These are phyloP conservation scores for Ericerus pela DNA, from an alignment of 1,140 invertebrate genomes.

Conservation along the genomic window DNA sequence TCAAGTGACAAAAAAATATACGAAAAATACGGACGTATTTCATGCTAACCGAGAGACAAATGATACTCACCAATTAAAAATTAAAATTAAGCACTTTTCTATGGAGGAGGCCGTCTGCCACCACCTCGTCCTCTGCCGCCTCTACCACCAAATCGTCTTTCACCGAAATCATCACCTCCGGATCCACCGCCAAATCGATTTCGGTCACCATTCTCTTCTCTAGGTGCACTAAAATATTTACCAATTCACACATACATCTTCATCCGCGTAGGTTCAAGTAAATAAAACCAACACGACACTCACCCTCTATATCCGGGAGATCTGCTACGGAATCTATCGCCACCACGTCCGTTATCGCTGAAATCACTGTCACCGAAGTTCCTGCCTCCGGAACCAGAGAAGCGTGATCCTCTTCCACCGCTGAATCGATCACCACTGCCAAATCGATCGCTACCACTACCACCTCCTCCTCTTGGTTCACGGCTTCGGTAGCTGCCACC, in stretches of 20 bases:
- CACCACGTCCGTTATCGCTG: conserved; percentile 16
- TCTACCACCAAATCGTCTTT: conserved; percentile 14
- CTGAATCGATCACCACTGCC: conserved; percentile 10
- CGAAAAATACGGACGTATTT: no score
- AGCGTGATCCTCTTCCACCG: conserved; percentile 10
- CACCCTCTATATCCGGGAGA: conserved; percentile 17
- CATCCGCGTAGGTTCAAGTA: no score
- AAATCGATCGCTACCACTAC: conserved; percentile 13
- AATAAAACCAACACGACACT: no score
- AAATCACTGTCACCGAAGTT: conserved; percentile 7
- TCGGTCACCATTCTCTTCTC: neutral
- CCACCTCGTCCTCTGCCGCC: conserved; percentile 19
- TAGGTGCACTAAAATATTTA: neutral
- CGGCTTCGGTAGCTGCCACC: conserved; percentile 12
- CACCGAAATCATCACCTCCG: neutral
- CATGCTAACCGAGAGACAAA: conserved; percentile 8
- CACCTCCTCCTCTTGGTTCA: conserved; percentile 15
- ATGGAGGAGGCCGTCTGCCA: neutral
- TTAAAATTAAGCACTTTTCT: no score
- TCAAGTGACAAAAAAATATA: no score
- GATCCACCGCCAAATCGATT: neutral
- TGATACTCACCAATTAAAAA: neutral
- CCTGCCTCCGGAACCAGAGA: conserved; percentile 13
- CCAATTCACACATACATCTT: no score
- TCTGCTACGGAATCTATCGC: conserved; percentile 19